phyloP scores from a whole-genome alignment of 2,888 invertebrate genomes.

The Harpalus rubripes region DNA sequence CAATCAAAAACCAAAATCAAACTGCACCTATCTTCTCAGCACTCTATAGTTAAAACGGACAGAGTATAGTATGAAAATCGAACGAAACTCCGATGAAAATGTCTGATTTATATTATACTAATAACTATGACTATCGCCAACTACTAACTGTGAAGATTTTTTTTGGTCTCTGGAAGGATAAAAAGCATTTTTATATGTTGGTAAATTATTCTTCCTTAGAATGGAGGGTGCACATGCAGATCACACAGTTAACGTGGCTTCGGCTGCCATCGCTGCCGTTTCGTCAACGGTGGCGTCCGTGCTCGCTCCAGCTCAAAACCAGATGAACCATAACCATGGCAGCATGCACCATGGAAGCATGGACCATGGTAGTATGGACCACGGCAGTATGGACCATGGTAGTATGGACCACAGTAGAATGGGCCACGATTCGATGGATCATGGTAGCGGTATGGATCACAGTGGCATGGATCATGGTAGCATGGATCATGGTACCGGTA shows the following conservation, averaged over 20 bases:
- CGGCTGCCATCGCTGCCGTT: conserved; percentile 35
- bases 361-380: conserved; percentile 63
- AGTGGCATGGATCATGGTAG: conserved; percentile 22
- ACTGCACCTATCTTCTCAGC: no score
- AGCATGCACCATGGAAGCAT: conserved; percentile 69
- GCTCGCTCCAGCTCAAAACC: conserved; percentile 62
- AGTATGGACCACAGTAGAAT: conserved; percentile 64
- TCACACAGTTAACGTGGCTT: conserved; percentile 3
- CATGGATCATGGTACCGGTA: conserved; percentile 55
- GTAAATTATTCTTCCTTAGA: not conserved
- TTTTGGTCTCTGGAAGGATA: no score
- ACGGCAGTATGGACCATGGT: conserved; percentile 60
- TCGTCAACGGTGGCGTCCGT: conserved; percentile 41
- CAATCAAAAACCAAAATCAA: no score
- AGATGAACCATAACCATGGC: conserved; percentile 53
- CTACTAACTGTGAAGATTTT: no score
- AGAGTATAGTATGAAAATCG: no score
- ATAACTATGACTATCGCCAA: no score
- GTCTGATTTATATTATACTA: no score
- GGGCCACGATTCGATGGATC: conserved; percentile 12
- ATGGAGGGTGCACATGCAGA: conserved; percentile 67
- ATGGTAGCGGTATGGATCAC: not conserved
- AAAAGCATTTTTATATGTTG: not conserved
- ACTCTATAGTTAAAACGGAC: no score
- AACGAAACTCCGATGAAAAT: no score